phyloP scores from a whole-genome alignment of 2,797 vertebrate genomes.

The Enteromius argenteus region DNA sequence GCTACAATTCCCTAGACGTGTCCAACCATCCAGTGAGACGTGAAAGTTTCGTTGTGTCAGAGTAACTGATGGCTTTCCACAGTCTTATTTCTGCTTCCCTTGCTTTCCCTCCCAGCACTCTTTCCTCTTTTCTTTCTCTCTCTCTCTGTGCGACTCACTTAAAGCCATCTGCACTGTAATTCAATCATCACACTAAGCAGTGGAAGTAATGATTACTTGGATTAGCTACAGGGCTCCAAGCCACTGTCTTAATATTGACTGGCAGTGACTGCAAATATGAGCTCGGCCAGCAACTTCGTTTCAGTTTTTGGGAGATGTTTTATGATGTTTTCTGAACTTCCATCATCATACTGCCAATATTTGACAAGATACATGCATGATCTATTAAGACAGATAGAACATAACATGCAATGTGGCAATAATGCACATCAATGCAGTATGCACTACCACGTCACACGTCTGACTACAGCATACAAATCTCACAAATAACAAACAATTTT shows the following conservation, averaged over 20 bases:
- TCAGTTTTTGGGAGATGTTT: background rate
- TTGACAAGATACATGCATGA: background rate
- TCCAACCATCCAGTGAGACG: constrained; percentile 39
- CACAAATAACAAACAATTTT: background rate
- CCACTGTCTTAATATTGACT: constrained; percentile 61
- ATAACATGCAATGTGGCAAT: background rate
- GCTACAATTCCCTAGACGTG: constrained; percentile 12
- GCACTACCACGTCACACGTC: background rate
- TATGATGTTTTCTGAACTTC: constrained; percentile 6
- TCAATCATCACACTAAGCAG: constrained; percentile 67
- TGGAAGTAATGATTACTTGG: constrained; percentile 60
- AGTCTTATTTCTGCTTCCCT: constrained; percentile 55
- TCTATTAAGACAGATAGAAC: background rate
- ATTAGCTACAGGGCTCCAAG: constrained; percentile 54
- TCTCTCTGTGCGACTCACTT: constrained; percentile 48
- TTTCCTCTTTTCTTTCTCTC: constrained; percentile 1
- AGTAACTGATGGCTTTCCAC: constrained; percentile 42
- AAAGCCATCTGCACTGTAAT: constrained; percentile 73
- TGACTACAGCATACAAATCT: background rate
- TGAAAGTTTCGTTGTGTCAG: constrained; percentile 14
- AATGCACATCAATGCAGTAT: background rate
- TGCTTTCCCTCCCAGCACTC: constrained; percentile 20
- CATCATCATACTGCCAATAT: background rate
- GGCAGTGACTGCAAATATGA: constrained; percentile 47
- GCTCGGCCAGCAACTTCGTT: constrained; percentile 7